phyloP scores from a whole-genome alignment of 1,140 invertebrate genomes.

The Pantala flavescens region DNA sequence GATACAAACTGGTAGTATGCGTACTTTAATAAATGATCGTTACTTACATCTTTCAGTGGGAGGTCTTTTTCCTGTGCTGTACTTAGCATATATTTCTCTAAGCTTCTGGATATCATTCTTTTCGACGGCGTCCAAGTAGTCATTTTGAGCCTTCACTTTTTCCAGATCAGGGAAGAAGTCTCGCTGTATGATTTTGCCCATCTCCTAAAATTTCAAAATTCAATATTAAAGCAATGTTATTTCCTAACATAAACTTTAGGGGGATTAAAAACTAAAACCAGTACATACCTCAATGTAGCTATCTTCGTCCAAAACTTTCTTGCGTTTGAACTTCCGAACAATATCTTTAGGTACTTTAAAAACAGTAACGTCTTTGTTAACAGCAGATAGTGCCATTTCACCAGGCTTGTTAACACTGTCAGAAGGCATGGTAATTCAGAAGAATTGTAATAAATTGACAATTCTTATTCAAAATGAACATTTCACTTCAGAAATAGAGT shows the following conservation, averaged over 20 bases:
- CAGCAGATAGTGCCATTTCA: neutral
- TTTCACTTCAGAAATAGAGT: no score
- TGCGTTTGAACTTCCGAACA: neutral
- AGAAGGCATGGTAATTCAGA: neutral
- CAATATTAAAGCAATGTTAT: neutral
- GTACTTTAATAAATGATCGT: neutral
- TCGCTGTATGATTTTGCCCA: constrained; percentile 90
- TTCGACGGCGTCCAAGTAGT: constrained; percentile 82
- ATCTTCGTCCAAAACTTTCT: neutral
- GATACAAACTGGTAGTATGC: no score
- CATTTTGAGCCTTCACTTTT: constrained; percentile 84
- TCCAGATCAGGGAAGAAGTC: constrained; percentile 96
- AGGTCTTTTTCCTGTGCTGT: constrained; percentile 54
- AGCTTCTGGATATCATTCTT: constrained; percentile 80
- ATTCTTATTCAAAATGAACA: no score
- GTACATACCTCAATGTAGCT: neutral
- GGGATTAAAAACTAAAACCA: neutral
- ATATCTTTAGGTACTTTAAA: neutral
- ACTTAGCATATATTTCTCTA: constrained; percentile 77
- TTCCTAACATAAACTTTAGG: neutral
- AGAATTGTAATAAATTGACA: no score
- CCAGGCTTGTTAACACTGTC: neutral
- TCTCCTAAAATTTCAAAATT: constrained; percentile 42
- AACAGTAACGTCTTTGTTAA: neutral
- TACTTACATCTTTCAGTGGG: constrained; percentile 48